Evolutionary conservation across 2,113 vertebrate species (phyloP).

Genomic region (Eulemur rufifrons): DNA sequence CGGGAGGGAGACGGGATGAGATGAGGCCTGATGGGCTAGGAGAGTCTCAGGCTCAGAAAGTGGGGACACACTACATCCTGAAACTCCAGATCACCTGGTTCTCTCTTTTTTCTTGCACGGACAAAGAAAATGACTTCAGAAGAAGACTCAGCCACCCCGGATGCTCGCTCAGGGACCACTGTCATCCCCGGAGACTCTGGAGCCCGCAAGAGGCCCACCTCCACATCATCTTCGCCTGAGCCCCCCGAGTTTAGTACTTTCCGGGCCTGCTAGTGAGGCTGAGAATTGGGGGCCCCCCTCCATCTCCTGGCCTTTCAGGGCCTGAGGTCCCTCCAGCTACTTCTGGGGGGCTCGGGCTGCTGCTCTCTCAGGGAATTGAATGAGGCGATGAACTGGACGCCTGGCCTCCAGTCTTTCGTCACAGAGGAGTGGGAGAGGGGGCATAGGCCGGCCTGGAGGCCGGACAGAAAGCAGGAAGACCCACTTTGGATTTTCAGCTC

Average conservation of each 20-base stretch:
- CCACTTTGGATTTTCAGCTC: background rate
- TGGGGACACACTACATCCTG: background rate
- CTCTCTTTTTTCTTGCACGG: slow-evolving; percentile 1
- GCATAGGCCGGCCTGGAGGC: background rate
- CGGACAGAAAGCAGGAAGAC: background rate
- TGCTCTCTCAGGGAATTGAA: slow-evolving; percentile 32
- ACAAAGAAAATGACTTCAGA: slow-evolving; percentile 65
- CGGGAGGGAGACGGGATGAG: fast-evolving
- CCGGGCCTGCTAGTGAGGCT: slow-evolving; percentile 59
- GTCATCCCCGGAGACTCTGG: background rate
- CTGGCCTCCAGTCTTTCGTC: background rate
- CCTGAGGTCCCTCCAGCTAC: background rate
- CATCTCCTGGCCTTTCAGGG: background rate
- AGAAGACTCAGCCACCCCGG: background rate
- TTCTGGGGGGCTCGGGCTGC: background rate
- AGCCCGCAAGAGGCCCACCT: slow-evolving; percentile 58
- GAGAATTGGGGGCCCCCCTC: background rate
- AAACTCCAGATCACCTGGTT: background rate
- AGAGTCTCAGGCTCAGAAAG: background rate
- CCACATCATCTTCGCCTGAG: slow-evolving; percentile 53
- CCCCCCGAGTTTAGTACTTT: slow-evolving; percentile 75
- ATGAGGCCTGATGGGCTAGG: background rate
- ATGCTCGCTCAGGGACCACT: background rate
- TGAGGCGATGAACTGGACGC: background rate
- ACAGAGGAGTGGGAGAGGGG: background rate